Base-by-base conservation (phyloP, 2,797 vertebrate species). In the Tamandua tetradactyla region DNA sequence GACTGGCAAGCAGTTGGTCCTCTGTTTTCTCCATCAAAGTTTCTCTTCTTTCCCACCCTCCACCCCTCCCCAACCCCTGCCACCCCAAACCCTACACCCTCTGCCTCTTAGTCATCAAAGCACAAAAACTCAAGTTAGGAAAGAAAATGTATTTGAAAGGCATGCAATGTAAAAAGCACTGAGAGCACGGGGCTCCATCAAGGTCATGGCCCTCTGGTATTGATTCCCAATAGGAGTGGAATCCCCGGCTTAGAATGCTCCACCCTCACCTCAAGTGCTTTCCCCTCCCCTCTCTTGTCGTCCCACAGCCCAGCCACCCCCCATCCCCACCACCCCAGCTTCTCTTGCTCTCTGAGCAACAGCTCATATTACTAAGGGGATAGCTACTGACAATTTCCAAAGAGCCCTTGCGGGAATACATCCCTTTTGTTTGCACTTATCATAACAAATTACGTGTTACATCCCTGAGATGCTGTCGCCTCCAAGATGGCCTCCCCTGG, bases 371-470 rank as follows among this genome's bases (percentile, higher is more conserved):
- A 88, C 40, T 40, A 92, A 85, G 25, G 25, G 68, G 47, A 89
- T 80, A 93, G 47, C 32, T 69, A 83, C 87, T 15, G 74, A 92
- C 80, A 91, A 92, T 93, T 89, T 94, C 66, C 35, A 69, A 69
- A 92, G 92, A 79, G 25, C 52, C 69, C 92, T 89, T 83, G 55
- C 0, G 88, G 88, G 90, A 97, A 96, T 17, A 91, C 86, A 88
- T 68, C 93, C 79, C 83, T 81, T 96, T 93, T 93, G 87, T 97
- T 72, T 95, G 79, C 75, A 92, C 94, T 94, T 95, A 94, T 97
- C 95, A 91, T 94, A 95, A 97, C 93, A 97, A 89, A 96, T 96
- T 35, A 96, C 32, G n/a, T 0, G 13, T 91, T 57, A 82, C 72
- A 92, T n/a, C 92, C 66, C 83, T 87, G 94, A 93, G 84, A 91